Base-by-base conservation (phyloP, 1,140 invertebrate species). In the Scaptomyza pallida region DNA sequence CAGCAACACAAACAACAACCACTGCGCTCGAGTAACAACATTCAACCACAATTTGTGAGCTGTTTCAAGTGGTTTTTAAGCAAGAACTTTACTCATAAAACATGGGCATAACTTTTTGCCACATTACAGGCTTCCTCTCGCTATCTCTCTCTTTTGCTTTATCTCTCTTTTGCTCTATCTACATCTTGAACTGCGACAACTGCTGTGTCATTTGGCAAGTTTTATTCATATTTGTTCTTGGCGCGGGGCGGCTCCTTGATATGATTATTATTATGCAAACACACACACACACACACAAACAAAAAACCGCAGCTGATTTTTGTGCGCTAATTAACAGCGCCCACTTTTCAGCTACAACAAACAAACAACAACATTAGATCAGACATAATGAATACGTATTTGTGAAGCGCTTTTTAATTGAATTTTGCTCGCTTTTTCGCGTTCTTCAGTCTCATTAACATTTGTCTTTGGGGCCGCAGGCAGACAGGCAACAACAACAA, bases 381-480 rank as follows among this genome's bases (percentile, higher is more conserved):
- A 37, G 41, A 37, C 57, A 65, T 71, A 75, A 88, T 88, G 82
- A 88, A 86, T 86, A 37, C 12, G 33, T 12, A 81, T 88, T 86
- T 86, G 78, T 78, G 76, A 81, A 86, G 82, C 70, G 65, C 75
- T 75, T 88, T 78, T 82, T 86, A 86, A 86, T 88, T 86, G 82
- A 86, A 86, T 85, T 77, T 79, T 30, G 19, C 26, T 55, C 65
- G 56, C 60, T 50, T 55, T 57, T n/a, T n/a, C n/a, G 23, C 21
- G 40, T 61, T 47, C 33, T 19, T 19, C 13, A 30, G 45, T 62
- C 55, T 54, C 23, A 59, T 35, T 57, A 75, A 65, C 72, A 75
- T 83, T 80, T 76, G 44, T 68, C 63, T 85, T 70, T 74, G 71
- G 52, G 44, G 30, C 30, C 6, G 10, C n/a, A 10, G 15, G 17